Conservation (phyloP, 2,797 vertebrate species). For the Hypotaenidia okinawae region DNA sequence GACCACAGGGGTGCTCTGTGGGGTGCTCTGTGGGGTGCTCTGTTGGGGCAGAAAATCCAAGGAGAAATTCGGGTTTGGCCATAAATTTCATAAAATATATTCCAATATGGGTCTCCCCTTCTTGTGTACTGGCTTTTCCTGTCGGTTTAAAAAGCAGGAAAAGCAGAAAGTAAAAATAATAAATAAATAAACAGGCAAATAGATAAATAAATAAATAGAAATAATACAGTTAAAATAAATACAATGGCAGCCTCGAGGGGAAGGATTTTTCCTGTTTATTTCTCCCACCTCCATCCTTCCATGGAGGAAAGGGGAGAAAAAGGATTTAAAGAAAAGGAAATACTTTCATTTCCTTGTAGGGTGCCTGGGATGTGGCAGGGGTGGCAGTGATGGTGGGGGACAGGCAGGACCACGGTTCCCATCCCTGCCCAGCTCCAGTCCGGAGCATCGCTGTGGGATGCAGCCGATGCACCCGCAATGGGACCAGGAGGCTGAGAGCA, state of each 20-base stretch:
- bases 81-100: not conserved
- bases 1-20: not conserved
- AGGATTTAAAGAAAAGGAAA: not conserved
- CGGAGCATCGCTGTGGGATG: accelerated
- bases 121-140: not conserved
- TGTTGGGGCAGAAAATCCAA: not conserved
- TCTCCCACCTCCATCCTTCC: not conserved
- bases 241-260: not conserved
- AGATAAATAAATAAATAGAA: too few species aligned
- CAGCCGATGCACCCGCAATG: accelerated
- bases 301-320: not conserved
- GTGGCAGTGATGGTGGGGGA: not conserved
- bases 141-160: not conserved
- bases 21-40: not conserved
- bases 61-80: not conserved
- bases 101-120: not conserved
- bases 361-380: accelerated
- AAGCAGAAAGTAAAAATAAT: not conserved
- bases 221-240: too few species aligned
- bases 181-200: too few species aligned
- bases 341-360: not conserved
- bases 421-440: accelerated
- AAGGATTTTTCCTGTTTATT: not conserved
- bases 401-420: accelerated
- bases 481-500: accelerated